Conservation (phyloP, 30 jellyfish, hydroid and myxozoan genomes). For the Aurelia sp. region DNA sequence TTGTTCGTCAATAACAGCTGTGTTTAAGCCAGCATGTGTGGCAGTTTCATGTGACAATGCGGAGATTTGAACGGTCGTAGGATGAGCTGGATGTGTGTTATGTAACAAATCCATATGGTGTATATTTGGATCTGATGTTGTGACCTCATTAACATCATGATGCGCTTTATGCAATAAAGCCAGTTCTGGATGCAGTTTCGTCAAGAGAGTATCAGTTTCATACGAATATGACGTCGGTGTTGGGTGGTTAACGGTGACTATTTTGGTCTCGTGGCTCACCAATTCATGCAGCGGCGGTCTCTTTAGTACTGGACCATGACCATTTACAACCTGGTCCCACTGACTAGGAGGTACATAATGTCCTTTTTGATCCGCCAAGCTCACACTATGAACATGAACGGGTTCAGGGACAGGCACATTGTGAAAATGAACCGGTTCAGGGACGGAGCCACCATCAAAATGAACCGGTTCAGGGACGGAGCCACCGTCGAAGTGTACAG, state of each 20-base stretch:
- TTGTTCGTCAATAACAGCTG: conserved; percentile 20
- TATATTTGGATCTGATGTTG: conserved; percentile 38
- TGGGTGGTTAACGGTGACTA: not conserved
- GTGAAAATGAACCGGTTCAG: too few relatives aligned
- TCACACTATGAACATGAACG: not conserved
- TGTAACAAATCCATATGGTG: conserved; percentile 33
- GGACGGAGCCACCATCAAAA: too few relatives aligned
- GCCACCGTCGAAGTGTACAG: not conserved
- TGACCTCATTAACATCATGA: conserved; percentile 56
- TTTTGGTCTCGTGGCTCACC: conserved; percentile 11
- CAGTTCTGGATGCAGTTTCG: conserved; percentile 59
- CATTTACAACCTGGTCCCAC: conserved; percentile 36
- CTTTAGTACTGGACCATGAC: not conserved
- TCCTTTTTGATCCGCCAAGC: conserved; percentile 2
- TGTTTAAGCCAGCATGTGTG: conserved; percentile 2
- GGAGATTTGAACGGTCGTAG: conserved; percentile 30
- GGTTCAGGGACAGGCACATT: too few relatives aligned
- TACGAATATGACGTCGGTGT: conserved; percentile 7
- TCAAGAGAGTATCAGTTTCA: conserved; percentile 48
- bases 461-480: too few relatives aligned
- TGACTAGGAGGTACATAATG: conserved; percentile 74
- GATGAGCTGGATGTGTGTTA: not conserved
- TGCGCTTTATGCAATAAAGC: conserved; percentile 47
- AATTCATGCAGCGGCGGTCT: not conserved
- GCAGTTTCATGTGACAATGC: conserved; percentile 40